Base-by-base conservation (phyloP, 2,888 invertebrate genomes). In the Sylvicola cinctus region DNA sequence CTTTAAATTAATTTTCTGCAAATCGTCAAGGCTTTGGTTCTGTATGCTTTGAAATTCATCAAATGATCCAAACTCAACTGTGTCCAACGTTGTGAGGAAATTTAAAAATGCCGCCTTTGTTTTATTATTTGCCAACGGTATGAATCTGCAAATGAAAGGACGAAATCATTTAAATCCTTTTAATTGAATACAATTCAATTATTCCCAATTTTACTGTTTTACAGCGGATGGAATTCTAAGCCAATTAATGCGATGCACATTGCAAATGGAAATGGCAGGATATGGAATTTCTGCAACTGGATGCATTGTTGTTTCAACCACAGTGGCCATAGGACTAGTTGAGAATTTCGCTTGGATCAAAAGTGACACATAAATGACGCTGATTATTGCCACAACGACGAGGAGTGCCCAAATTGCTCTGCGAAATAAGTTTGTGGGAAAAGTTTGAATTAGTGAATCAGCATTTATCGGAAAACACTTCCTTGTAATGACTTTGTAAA, bases 161-260 rank as follows among this genome's bases (percentile, higher is more conserved):
- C 12, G 26, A 17, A 15, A 8, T 14, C 14, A 32, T 6, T 26
- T 15, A 17, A 31, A n/a, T 15, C 11, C 20, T 32, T 17, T 32
- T 25, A 26, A n/a, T 14, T n/a, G 3, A 8, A 23, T 16, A 30
- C 25, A 14, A 15, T n/a, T 6, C 15, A 23, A 3, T 13, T 27
- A 14, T 30, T 13, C n/a, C 2, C 3, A 12, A 11, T n/a, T 16
- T 36, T 29, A 38, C 38, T 16, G 7, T 3, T 36, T 8, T 36
- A 47, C 47, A 12, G 53, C 52, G 11, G 42, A 42, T 3, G 47
- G 43, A 32, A 54, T 37, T 29, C 44, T 49, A 17, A 38, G 39
- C 55, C 54, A 56, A 36, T 56, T 50, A 12, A 57, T 40, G 31
- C 56, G 54, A 42, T 53, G 51, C 16, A 47, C 42, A 28, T 49